Conservation (phyloP, 2,113 vertebrate genomes). For the Variabilichromis moorii region DNA sequence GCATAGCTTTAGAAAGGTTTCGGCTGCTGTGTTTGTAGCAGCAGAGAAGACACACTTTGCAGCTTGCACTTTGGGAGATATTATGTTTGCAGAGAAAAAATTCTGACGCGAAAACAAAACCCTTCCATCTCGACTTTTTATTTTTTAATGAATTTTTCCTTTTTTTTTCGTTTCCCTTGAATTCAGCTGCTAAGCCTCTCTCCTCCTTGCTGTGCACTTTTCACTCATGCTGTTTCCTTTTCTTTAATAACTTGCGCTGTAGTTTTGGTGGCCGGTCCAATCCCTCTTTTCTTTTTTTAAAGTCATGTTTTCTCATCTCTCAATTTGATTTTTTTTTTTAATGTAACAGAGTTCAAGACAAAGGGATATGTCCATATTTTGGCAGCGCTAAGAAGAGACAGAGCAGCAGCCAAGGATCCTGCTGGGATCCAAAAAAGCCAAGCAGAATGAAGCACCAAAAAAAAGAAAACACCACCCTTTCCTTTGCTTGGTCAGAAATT, state of each 20-base stretch:
- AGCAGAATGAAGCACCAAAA: slow-evolving; percentile 73
- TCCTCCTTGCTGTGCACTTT: slow-evolving; percentile 45
- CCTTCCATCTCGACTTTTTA: slow-evolving; percentile 58
- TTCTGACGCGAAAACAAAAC: slow-evolving; percentile 42
- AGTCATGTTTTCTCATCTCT: slow-evolving; percentile 51
- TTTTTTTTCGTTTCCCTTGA: slow-evolving; percentile 20
- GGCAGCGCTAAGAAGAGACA: slow-evolving; percentile 74
- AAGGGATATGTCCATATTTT: slow-evolving; percentile 76
- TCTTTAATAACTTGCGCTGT: slow-evolving; percentile 48
- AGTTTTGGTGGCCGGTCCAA: slow-evolving; percentile 34
- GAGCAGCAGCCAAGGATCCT: slow-evolving; percentile 84
- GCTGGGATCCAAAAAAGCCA: slow-evolving; percentile 79
- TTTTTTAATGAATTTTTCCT: slow-evolving; percentile 42
- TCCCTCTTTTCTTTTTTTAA: slow-evolving; percentile 28
- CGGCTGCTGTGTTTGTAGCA: slow-evolving; percentile 47
- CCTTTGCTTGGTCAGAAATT: slow-evolving; percentile 80
- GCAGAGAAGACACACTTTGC: slow-evolving; percentile 47
- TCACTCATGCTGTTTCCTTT: slow-evolving; percentile 41
- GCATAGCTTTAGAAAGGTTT: slow-evolving; percentile 67
- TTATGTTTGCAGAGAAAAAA: slow-evolving; percentile 64
- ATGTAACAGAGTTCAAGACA: slow-evolving; percentile 68
- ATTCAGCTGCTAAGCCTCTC: slow-evolving; percentile 34
- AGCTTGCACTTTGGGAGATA: slow-evolving; percentile 52
- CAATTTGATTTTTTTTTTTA: slow-evolving; percentile 41
- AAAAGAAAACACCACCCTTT: slow-evolving; percentile 71